Base-by-base conservation (phyloP, 2,113 vertebrate genomes). In the Elgaria multicarinata region DNA sequence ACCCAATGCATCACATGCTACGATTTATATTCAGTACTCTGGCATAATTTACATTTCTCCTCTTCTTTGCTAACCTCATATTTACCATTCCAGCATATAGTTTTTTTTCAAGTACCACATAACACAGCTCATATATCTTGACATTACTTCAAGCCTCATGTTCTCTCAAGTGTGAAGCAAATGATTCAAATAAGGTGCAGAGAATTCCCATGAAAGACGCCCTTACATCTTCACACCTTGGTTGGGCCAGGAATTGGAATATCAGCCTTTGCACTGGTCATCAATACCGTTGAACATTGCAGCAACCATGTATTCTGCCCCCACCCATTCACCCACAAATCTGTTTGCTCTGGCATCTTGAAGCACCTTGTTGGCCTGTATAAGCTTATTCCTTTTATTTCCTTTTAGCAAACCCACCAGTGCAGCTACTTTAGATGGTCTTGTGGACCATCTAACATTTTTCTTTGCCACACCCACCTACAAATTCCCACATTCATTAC, bases 21-120 rank as follows among this genome's bases (percentile, higher is more conserved):
- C 22, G 3, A 83, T 78, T 53, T 69, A 84, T 46, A 85, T 92
- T 86, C 93, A 93, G 80, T 53, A 9, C 64, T 94, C 83, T 90
- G 0, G 44, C 79, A 16, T 89, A 90, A 72, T 4, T 85, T 44
- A 14, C 10, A 0, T 66, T 64, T 85, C 4, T 55, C 74, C 39
- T 77, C 42, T 75, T 58, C 79, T 66, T 46, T 77, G 77, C 26
- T 55, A 90, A 90, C 85, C 50, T 42, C 53, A 67, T 9, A 6
- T 13, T 85, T 64, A 71, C 83, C 55, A 1, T 0, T 5, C 44
- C 20, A 66, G 33, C 86, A 83, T 80, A 46, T 28, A 92, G 81
- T 14, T 42, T 10, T 1, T 74, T 77, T 76, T n/a, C 55, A 33
- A 42, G 55, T 31, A 44, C 58, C 39, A 33, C 26, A 86, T 62